Conservation (phyloP, 1,140 invertebrate genomes). For the Venturia canescens region DNA sequence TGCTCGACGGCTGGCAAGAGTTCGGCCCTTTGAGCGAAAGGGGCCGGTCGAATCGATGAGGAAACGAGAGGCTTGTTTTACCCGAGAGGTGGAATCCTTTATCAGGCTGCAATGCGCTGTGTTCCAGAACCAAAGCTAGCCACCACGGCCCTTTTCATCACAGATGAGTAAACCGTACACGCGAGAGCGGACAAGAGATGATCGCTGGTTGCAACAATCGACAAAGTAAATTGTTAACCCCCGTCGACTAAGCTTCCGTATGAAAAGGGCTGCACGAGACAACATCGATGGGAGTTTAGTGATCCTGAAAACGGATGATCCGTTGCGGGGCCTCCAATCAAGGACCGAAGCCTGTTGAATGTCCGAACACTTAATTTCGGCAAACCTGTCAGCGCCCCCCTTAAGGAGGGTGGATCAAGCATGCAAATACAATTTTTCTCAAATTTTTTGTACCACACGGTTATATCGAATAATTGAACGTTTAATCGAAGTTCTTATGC, state of each 20-base stretch:
- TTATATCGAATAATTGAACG: too few relatives aligned
- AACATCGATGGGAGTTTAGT: neutral
- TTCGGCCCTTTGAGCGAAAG: neutral
- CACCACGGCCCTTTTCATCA: slow-evolving; percentile 31
- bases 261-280: neutral
- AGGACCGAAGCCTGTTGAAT: neutral
- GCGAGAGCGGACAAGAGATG: neutral
- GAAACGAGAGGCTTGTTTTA: slow-evolving; percentile 12
- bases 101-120: neutral
- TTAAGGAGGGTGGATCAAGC: too few relatives aligned
- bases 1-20: neutral
- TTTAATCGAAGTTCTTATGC: too few relatives aligned
- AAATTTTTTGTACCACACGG: too few relatives aligned
- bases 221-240: neutral
- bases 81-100: neutral
- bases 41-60: neutral
- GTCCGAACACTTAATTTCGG: too few relatives aligned
- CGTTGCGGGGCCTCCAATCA: neutral
- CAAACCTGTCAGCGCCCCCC: too few relatives aligned
- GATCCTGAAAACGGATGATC: neutral
- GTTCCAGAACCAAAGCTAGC: slow-evolving; percentile 1
- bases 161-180: neutral
- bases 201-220: neutral
- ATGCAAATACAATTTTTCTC: too few relatives aligned
- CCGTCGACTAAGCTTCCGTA: neutral